These are phyloP conservation scores for Bellardia pandia DNA, from an alignment of 2,888 invertebrate species.

Conservation along the genomic window DNA sequence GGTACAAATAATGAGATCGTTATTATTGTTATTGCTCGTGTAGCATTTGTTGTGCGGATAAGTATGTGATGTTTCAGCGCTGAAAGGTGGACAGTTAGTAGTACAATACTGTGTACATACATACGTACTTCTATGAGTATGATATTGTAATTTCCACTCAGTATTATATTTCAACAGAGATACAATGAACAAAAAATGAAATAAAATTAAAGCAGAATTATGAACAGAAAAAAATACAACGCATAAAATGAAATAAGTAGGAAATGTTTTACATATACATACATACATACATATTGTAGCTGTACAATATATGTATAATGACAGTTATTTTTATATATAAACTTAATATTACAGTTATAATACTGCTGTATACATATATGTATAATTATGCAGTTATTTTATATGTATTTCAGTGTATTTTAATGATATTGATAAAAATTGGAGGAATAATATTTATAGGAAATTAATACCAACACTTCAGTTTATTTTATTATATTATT, in stretches of 20 bases:
- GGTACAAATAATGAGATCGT: conserved; percentile 70
- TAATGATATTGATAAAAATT: conserved; percentile 54
- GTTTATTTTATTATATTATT: not conserved
- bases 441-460: conserved; percentile 36
- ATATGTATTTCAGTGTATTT: conserved; percentile 9
- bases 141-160: conserved; percentile 64
- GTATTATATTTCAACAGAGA: conserved; percentile 60
- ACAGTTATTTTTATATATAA: conserved; percentile 50
- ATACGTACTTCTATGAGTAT: not conserved
- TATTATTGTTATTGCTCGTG: conserved; percentile 58
- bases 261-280: conserved; percentile 31
- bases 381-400: not conserved
- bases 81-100: not conserved
- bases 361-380: not conserved
- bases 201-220: conserved; percentile 27
- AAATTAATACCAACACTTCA: conserved; percentile 44
- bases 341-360: conserved; percentile 36
- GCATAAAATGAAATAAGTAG: conserved; percentile 2
- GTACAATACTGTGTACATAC: not conserved
- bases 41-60: not conserved
- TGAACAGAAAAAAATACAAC: not conserved
- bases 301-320: conserved; percentile 36
- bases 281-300: too few species aligned
- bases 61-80: conserved; percentile 2
- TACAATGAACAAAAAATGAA: conserved; percentile 35